Evolutionary conservation across 2,113 vertebrate genomes (phyloP).

Genomic region (Ifrita kowaldi): DNA sequence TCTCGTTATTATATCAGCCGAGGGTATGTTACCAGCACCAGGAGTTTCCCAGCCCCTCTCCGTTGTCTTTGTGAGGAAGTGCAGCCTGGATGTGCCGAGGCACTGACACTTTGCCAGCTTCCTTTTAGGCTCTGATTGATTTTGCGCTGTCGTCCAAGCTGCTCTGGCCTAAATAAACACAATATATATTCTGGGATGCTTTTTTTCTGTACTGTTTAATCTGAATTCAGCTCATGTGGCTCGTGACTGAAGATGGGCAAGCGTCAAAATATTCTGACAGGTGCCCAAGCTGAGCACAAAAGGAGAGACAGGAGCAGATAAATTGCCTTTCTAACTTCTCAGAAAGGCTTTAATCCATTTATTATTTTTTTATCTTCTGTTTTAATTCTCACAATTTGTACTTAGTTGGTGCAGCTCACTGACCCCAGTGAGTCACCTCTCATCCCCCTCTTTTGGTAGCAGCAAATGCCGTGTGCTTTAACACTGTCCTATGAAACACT

Average conservation of each 20-base stretch:
- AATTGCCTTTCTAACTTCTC: constrained; percentile 1
- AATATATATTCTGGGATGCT: constrained; percentile 31
- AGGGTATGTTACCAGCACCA: neutral
- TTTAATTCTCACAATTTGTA: neutral
- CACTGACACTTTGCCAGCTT: constrained; percentile 46
- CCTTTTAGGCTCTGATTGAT: constrained; percentile 52
- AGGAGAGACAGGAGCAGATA: constrained; percentile 14
- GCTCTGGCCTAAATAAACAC: constrained; percentile 61
- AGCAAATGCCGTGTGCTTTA: neutral
- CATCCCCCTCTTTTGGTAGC: neutral
- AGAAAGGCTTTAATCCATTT: neutral
- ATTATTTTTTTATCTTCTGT: neutral
- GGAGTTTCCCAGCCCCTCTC: constrained; percentile 1
- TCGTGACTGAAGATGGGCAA: constrained; percentile 26
- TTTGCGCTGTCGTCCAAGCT: neutral
- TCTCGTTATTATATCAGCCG: constrained; percentile 46
- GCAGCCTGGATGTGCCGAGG: neutral
- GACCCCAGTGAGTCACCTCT: neutral
- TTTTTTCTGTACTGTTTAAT: constrained; percentile 23
- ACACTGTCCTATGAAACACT: accelerated
- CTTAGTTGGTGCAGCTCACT: neutral
- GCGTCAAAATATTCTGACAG: constrained; percentile 31
- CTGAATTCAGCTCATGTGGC: constrained; percentile 29
- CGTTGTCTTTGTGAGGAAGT: neutral
- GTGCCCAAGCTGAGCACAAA: constrained; percentile 11